Base-by-base conservation (phyloP, 2,888 invertebrate species). In the Drosophila niveifrons region DNA sequence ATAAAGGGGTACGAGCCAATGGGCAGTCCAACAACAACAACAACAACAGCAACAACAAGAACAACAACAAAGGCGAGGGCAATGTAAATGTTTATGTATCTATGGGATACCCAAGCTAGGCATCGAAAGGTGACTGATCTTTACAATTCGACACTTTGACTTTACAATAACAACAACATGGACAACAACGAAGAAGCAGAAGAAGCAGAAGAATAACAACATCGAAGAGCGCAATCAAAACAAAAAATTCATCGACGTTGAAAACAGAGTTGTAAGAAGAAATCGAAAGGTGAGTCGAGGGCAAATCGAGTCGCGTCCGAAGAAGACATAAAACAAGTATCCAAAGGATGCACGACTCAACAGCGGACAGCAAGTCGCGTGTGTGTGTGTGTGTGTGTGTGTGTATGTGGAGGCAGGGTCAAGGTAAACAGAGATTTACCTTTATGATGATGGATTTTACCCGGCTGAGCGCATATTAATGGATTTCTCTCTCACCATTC, bases 81-180 rank as follows among this genome's bases (percentile, higher is more conserved):
- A 77, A 79, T 77, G 83, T 81, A 77, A 86, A 86, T 86, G 79
- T 79, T 79, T 79, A 75, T 86, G 77, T 83, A 80, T 80, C 80
- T 83, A 82, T 80, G 80, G 67, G 71, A 75, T 73, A 73, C 77
- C 48, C 72, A 50, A 29, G 57, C 77, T 84, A 82, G 85, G 71
- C 71, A 85, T 66, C 76, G 56, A 85, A 74, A 86, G 85, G 85
- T 86, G 85, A 88, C 68, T 86, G 85, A 86, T 88, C 85, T 86
- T 75, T 81, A 85, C 85, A 86, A 88, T 88, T 88, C 88, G 85
- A 85, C 85, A 85, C 85, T 85, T 85, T 77, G 85, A 82, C 88
- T 84, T 72, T 67, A 73, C 82, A 68, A 75, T 51, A 75, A 72
- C 51, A 63, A 62, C 46, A 41, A 48, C 41, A 46, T 13, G 62